These are phyloP conservation scores for Fulmarus glacialis DNA, from an alignment of 2,113 vertebrate species.

Conservation along the genomic window DNA sequence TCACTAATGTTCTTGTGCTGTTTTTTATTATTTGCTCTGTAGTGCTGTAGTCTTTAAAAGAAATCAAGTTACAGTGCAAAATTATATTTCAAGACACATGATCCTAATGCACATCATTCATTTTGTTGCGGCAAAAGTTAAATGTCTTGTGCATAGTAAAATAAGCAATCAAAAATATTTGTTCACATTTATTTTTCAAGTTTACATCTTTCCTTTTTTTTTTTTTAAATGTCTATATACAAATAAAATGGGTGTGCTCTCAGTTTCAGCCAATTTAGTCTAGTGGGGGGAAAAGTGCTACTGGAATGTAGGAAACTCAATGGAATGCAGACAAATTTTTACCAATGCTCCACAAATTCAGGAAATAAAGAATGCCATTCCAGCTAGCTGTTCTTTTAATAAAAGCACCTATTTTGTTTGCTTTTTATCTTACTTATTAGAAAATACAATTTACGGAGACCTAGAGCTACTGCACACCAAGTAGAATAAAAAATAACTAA, in stretches of 20 bases:
- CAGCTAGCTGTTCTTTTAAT: conserved; percentile 64
- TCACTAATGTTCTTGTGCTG: not conserved
- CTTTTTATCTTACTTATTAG: conserved; percentile 52
- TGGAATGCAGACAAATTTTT: conserved; percentile 74
- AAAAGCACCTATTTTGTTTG: conserved; percentile 71
- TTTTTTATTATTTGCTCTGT: conserved; percentile 34
- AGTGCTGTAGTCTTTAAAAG: conserved; percentile 47
- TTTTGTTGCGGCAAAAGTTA: conserved; percentile 60
- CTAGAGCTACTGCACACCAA: conserved; percentile 71
- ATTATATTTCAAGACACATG: conserved; percentile 62
- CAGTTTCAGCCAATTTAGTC: conserved; percentile 48
- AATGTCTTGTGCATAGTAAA: conserved; percentile 76
- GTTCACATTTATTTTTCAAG: conserved; percentile 81
- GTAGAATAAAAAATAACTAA: conserved; percentile 78
- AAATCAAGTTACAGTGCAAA: conserved; percentile 73
- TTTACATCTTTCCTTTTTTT: conserved; percentile 58
- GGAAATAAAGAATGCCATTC: conserved; percentile 55
- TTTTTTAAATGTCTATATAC: conserved; percentile 67
- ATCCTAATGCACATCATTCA: conserved; percentile 34
- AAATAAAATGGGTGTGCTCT: conserved; percentile 70
- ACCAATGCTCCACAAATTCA: conserved; percentile 54
- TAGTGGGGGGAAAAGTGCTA: conserved; percentile 12
- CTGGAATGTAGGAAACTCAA: conserved; percentile 73
- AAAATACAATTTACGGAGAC: conserved; percentile 59
- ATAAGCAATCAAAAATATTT: conserved; percentile 72